Evolutionary conservation across 2,888 invertebrate genomes (phyloP), one percentile per base, ranked within the genome.

Genomic region (Siphonodentalium dalli): DNA sequence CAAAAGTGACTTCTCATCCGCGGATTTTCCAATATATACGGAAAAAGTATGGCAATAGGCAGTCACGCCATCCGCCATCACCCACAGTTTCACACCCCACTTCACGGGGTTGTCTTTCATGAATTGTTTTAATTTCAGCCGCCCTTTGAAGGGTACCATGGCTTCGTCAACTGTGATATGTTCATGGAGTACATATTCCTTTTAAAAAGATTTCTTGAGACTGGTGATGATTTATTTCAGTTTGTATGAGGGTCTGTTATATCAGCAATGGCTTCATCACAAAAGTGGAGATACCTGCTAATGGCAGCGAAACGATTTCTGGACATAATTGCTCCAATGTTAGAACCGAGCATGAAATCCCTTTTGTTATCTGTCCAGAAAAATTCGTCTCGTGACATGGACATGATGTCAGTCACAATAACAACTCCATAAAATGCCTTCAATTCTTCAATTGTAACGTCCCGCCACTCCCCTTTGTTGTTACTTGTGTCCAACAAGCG

Each of bases 381-480:
- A 15, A 41, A 15, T 41, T 41, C 41, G 15, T 41, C 41, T 7
- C 37, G 18, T 20, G 18, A 20, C 18, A 13, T 11, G 11, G 11
- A 21, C 13, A 41, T 27, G 23, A 41, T 21, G 23, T 41, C 41
- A 23, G 27, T 41, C 4, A 20, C 23, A 15, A 41, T 2, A 3
- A 26, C 13, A 5, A 41, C 23, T 20, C 41, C 41, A 41, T 41
- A 41, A 23, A 23, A 41, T n/a, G 26, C 27, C 24, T 40, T 40
- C 40, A 40, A 18, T 24, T 40, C 40, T 8, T n/a, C 20, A 7
- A 20, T n/a, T 18, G 27, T 27, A 41, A 23, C 26, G 13, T 41
- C 41, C 11, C 15, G 27, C 41, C 41, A 41, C 41, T 41, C 41
- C 9, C 41, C 21, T 41, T 41, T 41, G 41, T 23, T 23, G 41